Evolutionary conservation across 2,888 invertebrate species (phyloP), one percentile per base, ranked within the genome.

Genomic region (Mesorhabditis sp.): DNA sequence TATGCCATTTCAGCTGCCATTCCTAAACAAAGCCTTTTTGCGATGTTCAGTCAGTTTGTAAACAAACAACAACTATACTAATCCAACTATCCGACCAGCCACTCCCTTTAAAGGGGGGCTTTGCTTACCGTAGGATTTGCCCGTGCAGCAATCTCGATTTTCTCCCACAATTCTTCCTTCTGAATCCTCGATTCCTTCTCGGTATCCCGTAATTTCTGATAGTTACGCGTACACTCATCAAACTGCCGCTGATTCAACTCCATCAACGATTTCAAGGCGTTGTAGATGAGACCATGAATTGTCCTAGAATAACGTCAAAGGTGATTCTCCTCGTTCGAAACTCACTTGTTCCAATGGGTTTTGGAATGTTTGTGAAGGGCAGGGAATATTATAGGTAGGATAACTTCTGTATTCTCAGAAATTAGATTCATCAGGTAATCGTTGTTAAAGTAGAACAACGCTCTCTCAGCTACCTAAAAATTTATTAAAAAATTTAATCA

Each of bases 151-250:
- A 90, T 90, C 87, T 94, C 93, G 10, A 96, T 90, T 81, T 91
- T 91, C 83, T 90, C 90, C 96, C 95, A 96, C 44, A 92, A 89
- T 84, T 93, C 92, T 85, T 94, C 93, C 73, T 95, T 90, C 76
- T 93, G 92, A 82, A 91, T 90, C 77, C 92, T 88, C 70, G 92
- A 90, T 85, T 94, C 93, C 72, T 92, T 91, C 87, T 94, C 94
- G 69, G 69, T 66, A 44, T 74, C 76, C n/a, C 76, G 72, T 58
- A 74, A 72, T 65, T 94, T 93, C 89, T 96, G 96, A 89, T 96
- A 98, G 89, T 93, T 93, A 86, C 95, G 92, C 86, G 96, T 93
- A 88, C 97, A 91, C 89, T 97, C 96, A 88, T 99, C 97, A 87
- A 99, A 98, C 81, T 98, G 90, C 88, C 95, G 95, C 87, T 95